Evolutionary conservation across 2,113 vertebrate species (phyloP).

Genomic region (Pseudolaguvia tuberculata): DNA sequence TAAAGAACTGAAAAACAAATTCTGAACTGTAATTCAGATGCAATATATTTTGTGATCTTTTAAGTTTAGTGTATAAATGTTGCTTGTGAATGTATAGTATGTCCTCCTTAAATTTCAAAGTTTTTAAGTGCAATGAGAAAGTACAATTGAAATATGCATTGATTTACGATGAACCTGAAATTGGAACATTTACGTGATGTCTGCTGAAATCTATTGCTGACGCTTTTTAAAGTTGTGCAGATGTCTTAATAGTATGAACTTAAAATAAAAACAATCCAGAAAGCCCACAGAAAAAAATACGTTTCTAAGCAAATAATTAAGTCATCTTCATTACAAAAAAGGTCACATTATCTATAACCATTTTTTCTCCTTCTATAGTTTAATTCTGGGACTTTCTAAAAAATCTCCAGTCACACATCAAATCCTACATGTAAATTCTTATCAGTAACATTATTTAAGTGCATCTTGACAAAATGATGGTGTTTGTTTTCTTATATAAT

Average conservation of each 20-base stretch:
- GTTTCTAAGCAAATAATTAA: background rate
- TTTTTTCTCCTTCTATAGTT: background rate
- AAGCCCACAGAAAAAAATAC: background rate
- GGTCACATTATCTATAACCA: background rate
- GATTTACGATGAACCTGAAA: background rate
- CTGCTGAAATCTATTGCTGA: background rate
- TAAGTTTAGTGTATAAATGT: too few species aligned
- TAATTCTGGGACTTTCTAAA: slow-evolving; percentile 3
- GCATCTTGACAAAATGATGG: slow-evolving; percentile 7
- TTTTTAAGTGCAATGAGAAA: slow-evolving; percentile 10
- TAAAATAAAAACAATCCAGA: background rate
- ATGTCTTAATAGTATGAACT: background rate
- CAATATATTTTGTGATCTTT: background rate
- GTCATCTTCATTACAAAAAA: background rate
- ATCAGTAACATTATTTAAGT: slow-evolving; percentile 11
- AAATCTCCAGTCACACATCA: background rate
- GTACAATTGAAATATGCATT: background rate
- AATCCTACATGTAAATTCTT: background rate
- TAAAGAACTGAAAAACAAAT: slow-evolving; percentile 7
- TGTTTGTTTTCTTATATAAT: slow-evolving; percentile 39
- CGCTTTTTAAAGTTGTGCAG: background rate
- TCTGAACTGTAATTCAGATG: too few species aligned
- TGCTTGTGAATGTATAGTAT: background rate
- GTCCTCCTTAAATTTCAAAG: background rate
- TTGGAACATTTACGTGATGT: background rate